Percentiles rank a stretch among this genome's conserved stretches.
Evolutionary conservation across 2,113 vertebrate genomes (phyloP).

Genomic region (Onychorhynchus coronatus): DNA sequence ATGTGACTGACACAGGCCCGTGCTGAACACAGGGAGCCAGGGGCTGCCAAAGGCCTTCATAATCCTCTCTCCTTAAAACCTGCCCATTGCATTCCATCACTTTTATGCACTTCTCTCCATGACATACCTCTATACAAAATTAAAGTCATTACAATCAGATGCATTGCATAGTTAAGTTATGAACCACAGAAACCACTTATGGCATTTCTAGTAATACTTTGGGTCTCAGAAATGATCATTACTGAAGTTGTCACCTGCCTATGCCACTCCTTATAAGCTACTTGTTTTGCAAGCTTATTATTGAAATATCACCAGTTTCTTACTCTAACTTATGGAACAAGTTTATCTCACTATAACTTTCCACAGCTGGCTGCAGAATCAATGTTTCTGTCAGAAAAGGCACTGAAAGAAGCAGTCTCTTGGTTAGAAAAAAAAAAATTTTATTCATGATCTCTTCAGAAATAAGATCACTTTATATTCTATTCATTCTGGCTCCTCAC

Average conservation of each 20-base stretch:
- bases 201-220: neutral
- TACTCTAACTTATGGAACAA: neutral
- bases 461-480: neutral
- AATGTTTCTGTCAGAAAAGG: neutral
- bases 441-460: neutral
- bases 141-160: neutral
- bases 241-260: neutral
- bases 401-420: neutral
- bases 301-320: neutral
- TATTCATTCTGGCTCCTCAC: neutral
- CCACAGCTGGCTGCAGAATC: neutral
- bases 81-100: neutral
- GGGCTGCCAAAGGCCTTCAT: neutral
- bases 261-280: neutral
- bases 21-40: neutral
- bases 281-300: neutral
- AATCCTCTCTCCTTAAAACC: neutral
- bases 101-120: neutral
- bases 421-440: neutral
- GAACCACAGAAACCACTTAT: neutral
- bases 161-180: neutral
- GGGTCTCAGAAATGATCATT: neutral
- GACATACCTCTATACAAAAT: neutral
- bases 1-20: fast-evolving
- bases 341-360: neutral